A percentile compares a stretch with the other conserved stretches of the same genome.
Conservation (phyloP, 2,113 vertebrate genomes). For the Hippolais icterina region DNA sequence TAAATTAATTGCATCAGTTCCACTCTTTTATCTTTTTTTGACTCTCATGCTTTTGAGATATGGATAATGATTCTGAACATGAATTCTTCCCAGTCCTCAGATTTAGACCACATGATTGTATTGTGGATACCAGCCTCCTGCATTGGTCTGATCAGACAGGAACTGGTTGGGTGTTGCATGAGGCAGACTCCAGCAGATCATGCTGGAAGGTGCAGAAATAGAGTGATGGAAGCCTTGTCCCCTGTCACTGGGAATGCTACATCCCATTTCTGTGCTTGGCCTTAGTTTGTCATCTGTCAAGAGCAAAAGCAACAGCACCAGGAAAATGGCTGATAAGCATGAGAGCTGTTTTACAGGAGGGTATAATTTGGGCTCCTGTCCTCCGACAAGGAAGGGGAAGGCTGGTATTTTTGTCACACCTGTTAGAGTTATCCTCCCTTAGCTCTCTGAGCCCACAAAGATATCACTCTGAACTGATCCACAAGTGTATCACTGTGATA, state of each 20-base stretch:
- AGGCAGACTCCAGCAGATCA: background rate
- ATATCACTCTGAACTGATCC: background rate
- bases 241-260: background rate
- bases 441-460: background rate
- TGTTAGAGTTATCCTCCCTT: background rate
- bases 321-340: background rate
- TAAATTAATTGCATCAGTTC: background rate
- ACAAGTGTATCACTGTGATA: background rate
- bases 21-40: background rate
- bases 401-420: background rate
- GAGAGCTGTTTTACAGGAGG: background rate
- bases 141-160: background rate
- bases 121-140: background rate
- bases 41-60: background rate
- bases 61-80: background rate
- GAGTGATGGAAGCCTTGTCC: background rate
- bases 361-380: background rate
- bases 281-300: background rate
- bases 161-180: background rate
- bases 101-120: background rate
- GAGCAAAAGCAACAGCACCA: background rate
- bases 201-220: background rate
- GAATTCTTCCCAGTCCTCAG: background rate
- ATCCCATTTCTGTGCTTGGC: background rate
- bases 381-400: background rate